phyloP scores from a whole-genome alignment of 2,888 invertebrate genomes.

The Sarcophaga caerulescens region DNA sequence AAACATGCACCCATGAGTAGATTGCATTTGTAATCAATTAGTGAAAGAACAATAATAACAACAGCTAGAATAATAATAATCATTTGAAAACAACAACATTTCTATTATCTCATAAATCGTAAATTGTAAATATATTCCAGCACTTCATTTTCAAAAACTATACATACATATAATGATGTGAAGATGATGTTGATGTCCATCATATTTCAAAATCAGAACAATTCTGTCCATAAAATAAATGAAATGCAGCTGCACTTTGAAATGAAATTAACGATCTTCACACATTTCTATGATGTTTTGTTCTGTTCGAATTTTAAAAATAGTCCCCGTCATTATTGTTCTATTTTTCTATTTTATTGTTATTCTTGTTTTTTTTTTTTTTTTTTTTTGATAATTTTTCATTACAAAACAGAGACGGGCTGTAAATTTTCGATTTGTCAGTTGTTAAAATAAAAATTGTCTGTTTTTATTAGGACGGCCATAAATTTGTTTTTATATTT shows the following conservation, averaged over 20 bases:
- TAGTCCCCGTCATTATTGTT: background rate
- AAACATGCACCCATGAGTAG: constrained; percentile 1
- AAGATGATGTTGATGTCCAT: constrained; percentile 28
- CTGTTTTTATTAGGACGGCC: constrained; percentile 51
- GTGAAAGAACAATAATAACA: background rate
- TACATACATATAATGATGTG: background rate
- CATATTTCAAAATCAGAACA: constrained; percentile 31
- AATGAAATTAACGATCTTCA: constrained; percentile 60
- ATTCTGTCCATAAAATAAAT: constrained; percentile 8
- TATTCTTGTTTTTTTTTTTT: background rate
- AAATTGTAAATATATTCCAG: background rate
- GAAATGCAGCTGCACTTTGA: constrained; percentile 62
- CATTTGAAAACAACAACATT: constrained; percentile 18
- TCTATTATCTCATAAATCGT: background rate
- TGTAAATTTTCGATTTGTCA: constrained; percentile 67
- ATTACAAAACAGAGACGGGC: background rate
- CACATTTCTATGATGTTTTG: constrained; percentile 50
- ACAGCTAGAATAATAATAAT: background rate
- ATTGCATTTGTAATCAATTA: constrained; percentile 52
- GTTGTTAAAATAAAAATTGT: constrained; percentile 66
- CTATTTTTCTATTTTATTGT: background rate
- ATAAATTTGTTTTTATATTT: constrained; percentile 56
- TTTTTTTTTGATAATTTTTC: constrained; percentile 28
- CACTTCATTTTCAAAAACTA: background rate
- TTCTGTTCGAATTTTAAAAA: background rate